Evolutionary conservation across 2,888 invertebrate genomes (phyloP).

Genomic region (Anthophora plumipes): DNA sequence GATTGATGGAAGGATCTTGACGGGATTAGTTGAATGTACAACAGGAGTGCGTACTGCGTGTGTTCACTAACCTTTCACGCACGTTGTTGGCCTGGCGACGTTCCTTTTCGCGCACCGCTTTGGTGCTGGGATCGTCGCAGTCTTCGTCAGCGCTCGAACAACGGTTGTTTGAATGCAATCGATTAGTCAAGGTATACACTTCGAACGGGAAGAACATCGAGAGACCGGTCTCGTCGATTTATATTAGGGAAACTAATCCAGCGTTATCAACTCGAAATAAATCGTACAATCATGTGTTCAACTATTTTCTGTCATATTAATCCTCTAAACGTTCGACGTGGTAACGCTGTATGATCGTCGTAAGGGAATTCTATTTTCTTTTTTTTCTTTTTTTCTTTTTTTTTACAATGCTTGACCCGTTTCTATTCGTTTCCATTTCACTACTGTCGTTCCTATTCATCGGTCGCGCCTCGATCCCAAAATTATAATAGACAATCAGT

Average conservation of each 20-base stretch:
- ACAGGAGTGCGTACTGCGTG: conserved; percentile 83
- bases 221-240: conserved; percentile 2
- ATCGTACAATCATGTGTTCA: not conserved
- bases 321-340: conserved; percentile 2
- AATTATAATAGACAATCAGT: conserved; percentile 8
- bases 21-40: conserved; percentile 49
- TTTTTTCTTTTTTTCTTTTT: no score
- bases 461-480: conserved; percentile 17
- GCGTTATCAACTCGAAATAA: conserved; percentile 21
- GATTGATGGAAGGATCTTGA: conserved; percentile 11
- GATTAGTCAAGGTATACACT: conserved; percentile 76
- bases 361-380: no score
- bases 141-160: conserved; percentile 94
- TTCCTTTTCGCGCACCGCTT: conserved; percentile 97
- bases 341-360: not conserved
- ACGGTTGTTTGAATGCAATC: conserved; percentile 85
- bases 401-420: not conserved
- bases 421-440: conserved; percentile 33
- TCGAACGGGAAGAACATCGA: not conserved
- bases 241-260: not conserved
- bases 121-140: conserved; percentile 93
- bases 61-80: conserved; percentile 94
- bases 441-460: conserved; percentile 41
- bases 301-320: not conserved
- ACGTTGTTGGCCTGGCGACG: conserved; percentile 99